These are phyloP conservation scores for Apis cerana DNA, from an alignment of 1,140 invertebrate genomes.

Conservation along the genomic window DNA sequence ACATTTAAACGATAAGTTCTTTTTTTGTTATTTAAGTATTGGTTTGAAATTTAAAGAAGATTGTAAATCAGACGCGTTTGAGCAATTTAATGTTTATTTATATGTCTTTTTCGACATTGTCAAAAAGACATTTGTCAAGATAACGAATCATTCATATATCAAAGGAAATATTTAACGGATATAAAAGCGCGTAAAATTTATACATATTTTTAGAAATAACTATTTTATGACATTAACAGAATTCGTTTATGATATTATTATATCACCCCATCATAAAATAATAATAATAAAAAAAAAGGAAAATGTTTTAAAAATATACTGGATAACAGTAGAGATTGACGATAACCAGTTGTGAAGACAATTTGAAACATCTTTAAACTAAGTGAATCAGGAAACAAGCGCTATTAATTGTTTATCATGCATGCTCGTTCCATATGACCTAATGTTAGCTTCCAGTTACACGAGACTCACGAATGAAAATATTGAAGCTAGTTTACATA, in stretches of 20 bases:
- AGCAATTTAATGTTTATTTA: no score
- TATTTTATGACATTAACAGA: background rate
- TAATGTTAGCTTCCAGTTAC: background rate
- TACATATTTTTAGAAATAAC: background rate
- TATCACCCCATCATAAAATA: no score
- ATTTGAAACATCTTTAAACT: background rate
- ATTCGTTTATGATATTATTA: background rate
- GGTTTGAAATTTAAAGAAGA: no score
- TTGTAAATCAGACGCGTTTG: no score
- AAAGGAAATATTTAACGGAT: background rate
- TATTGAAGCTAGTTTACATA: background rate
- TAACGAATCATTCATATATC: background rate
- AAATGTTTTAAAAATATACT: no score
- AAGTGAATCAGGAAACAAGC: background rate
- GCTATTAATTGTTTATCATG: slow-evolving; percentile 12
- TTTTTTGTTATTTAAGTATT: no score
- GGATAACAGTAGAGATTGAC: background rate
- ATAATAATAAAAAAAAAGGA: no score
- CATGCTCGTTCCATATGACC: background rate
- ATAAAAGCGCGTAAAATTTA: no score
- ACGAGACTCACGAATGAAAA: background rate
- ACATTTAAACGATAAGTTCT: no score
- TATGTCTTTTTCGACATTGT: no score
- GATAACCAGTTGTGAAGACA: no score
- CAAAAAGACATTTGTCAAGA: background rate